Conservation (phyloP, 2,888 invertebrate species). For the Rutpela maculata region DNA sequence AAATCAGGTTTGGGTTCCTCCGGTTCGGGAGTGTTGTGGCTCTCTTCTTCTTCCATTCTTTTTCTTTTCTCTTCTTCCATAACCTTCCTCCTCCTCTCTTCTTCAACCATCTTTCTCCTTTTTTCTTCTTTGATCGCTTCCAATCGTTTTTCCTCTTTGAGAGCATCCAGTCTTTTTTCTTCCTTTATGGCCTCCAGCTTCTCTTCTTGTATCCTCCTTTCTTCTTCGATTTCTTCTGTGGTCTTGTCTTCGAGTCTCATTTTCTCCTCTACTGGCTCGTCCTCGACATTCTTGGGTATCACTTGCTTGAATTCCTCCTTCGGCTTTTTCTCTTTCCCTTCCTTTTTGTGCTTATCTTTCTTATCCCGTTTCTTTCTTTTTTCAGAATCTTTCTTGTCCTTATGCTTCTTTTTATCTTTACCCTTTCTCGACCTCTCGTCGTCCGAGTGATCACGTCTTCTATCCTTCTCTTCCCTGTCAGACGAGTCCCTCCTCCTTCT, state of each 20-base stretch:
- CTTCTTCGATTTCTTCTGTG: constrained; percentile 60
- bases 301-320: constrained; percentile 66
- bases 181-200: constrained; percentile 76
- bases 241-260: constrained; percentile 56
- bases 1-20: constrained; percentile 70
- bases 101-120: constrained; percentile 73
- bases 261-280: constrained; percentile 63
- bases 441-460: constrained; percentile 67
- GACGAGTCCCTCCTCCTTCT: constrained; percentile 66
- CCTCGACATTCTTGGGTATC: constrained; percentile 65
- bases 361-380: constrained; percentile 73
- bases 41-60: constrained; percentile 63
- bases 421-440: constrained; percentile 70
- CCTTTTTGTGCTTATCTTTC: constrained; percentile 72
- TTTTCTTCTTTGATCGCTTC: constrained; percentile 73
- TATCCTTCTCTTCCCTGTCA: constrained; percentile 61
- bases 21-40: constrained; percentile 36
- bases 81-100: constrained; percentile 72
- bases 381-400: constrained; percentile 75
- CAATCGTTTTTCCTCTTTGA: constrained; percentile 74
- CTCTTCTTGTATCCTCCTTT: constrained; percentile 70
- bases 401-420: constrained; percentile 77
- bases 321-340: constrained; percentile 66
- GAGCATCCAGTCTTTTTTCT: constrained; percentile 77
- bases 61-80: constrained; percentile 75